These are phyloP conservation scores for Silurus lanzhouensis DNA, from an alignment of 2,797 vertebrate genomes.

Conservation along the genomic window DNA sequence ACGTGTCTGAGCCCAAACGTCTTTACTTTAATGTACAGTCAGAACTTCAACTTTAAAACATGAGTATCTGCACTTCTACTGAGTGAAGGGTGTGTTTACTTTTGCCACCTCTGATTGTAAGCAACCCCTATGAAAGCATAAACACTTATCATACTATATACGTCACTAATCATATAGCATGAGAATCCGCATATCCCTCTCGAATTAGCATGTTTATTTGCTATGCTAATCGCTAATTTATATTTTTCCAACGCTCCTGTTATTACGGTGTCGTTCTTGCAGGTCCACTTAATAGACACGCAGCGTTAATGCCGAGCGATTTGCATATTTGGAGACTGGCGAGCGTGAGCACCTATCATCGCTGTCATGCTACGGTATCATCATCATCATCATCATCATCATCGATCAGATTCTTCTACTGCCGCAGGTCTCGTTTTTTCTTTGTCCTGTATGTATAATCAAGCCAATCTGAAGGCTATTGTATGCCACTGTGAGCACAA, in stretches of 20 bases:
- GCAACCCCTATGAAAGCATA: background rate
- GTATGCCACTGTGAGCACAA: constrained; percentile 64
- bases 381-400: constrained; percentile 33
- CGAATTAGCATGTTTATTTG: constrained; percentile 37
- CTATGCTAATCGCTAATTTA: constrained; percentile 40
- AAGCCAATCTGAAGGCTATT: constrained; percentile 63
- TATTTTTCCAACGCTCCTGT: constrained; percentile 32
- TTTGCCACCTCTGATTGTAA: background rate
- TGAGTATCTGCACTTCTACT: too few species aligned
- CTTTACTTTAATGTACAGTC: too few species aligned
- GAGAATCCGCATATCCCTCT: background rate
- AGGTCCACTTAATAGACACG: constrained; percentile 44
- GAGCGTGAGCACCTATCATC: constrained; percentile 27
- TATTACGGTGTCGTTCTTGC: constrained; percentile 40
- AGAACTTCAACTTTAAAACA: too few species aligned
- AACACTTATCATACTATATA: background rate
- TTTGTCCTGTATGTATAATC: constrained; percentile 58
- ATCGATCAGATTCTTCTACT: constrained; percentile 46
- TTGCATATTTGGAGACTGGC: constrained; percentile 37
- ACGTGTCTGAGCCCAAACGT: too few species aligned
- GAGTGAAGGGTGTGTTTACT: too few species aligned
- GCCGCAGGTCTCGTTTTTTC: constrained; percentile 52
- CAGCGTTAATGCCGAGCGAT: constrained; percentile 31
- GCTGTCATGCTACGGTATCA: constrained; percentile 3
- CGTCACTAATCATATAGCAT: background rate